A percentile compares a stretch with the other conserved stretches of the same genome.
phyloP scores from a whole-genome alignment of 2,888 invertebrate species.

The Artemia sinica region DNA sequence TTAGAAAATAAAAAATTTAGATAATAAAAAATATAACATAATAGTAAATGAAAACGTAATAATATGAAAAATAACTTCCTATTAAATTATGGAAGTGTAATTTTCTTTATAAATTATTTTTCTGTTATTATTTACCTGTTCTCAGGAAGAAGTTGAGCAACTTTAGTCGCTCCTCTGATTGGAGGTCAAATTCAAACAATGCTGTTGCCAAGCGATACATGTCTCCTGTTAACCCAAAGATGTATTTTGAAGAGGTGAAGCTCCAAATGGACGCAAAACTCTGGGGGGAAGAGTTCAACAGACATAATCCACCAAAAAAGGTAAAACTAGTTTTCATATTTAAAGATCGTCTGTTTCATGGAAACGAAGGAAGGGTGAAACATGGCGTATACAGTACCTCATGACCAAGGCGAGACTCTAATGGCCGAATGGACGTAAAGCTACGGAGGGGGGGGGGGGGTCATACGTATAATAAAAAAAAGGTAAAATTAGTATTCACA shows the following conservation, averaged over 20 bases:
- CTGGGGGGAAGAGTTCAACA: slow-evolving; percentile 41
- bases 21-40: no score
- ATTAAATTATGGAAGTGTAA: not conserved
- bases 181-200: slow-evolving; percentile 36
- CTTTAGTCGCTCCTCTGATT: slow-evolving; percentile 31
- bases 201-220: slow-evolving; percentile 41
- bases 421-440: no score
- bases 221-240: slow-evolving; percentile 34
- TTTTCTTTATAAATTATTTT: no score
- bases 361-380: no score
- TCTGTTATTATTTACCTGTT: slow-evolving; percentile 15
- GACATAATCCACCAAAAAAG: slow-evolving; percentile 42
- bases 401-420: no score
- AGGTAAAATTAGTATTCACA: no score
- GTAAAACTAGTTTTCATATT: slow-evolving; percentile 27
- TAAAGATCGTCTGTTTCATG: no score
- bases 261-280: slow-evolving; percentile 43
- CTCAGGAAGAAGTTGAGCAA: slow-evolving; percentile 35
- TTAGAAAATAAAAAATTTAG: no score
- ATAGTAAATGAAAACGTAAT: not conserved
- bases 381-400: no score
- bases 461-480: no score
- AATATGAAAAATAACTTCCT: not conserved
- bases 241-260: slow-evolving; percentile 40
- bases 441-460: no score